Evolutionary conservation across 1,140 invertebrate species (phyloP), one percentile per base, ranked within the genome.

Genomic region (Polypedilum vanderplanki): DNA sequence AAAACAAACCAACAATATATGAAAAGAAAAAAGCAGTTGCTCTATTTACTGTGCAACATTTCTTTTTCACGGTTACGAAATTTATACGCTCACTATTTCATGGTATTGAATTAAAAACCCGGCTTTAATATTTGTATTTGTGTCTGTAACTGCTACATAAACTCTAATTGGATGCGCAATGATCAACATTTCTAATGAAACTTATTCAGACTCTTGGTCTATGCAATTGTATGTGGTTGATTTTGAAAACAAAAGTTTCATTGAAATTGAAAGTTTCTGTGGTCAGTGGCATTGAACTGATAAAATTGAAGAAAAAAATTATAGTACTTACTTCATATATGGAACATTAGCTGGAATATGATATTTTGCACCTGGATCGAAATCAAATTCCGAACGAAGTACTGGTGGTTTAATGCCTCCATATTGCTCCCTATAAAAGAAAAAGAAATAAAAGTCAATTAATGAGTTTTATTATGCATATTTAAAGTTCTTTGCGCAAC

Each of bases 311-410:
- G 4, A 20, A 18, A 9, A 22, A 10, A 41, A 7, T n/a, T n/a
- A n/a, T n/a, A n/a, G n/a, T 75, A 87, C 90, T 92, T 83, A 95
- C 93, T 93, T 89, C 77, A 95, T 91, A 79, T 96, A 96, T 0
- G 93, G 93, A 76, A 95, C 91, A 84, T 95, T 94, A 40, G 93
- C 93, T 5, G 93, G 91, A 74, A 97, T 88, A 81, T 96, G 94
- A 80, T 94, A 96, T 80, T 97, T 97, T 22, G 93, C 89, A 8
- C 93, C 95, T 74, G 93, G 89, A 82, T 97, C 95, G 78, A 97
- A 97, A 82, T 97, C 94, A 46, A 89, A 86, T 80, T 96, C 94
- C 0, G 91, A 93, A 65, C 94, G 86, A 0, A 92, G 83, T 1
- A 94, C 89, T 8, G 94, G 94, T 0, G 95, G 94, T 79, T 94